A percentile compares a stretch with the other conserved stretches of the same genome.
Conservation (phyloP, 2,113 vertebrate species). For the Eulemur macaco region DNA sequence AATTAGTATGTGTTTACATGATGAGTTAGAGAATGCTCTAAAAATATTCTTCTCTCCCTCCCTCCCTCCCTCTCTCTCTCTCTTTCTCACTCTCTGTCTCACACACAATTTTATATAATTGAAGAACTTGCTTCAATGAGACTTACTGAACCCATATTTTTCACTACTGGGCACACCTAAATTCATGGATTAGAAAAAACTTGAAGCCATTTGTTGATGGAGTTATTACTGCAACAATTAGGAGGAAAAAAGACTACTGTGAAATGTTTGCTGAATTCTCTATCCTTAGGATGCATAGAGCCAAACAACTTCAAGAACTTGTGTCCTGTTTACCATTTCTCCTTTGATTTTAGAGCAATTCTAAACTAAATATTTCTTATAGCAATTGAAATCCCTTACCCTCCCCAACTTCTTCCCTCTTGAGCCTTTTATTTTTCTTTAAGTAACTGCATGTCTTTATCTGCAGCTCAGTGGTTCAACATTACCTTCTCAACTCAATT, state of each 20-base stretch:
- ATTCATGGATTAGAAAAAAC: background rate
- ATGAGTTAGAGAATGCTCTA: background rate
- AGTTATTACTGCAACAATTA: background rate
- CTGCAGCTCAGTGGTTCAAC: background rate
- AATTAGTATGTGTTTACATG: background rate
- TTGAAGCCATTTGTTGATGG: background rate
- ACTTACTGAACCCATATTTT: background rate
- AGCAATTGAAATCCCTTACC: background rate
- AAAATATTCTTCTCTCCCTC: too few species aligned
- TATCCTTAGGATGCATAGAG: background rate
- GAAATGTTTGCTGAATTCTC: background rate
- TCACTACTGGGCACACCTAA: background rate
- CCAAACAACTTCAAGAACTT: background rate
- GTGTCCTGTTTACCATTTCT: background rate
- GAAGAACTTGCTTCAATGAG: background rate
- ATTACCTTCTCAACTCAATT: background rate
- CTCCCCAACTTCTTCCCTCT: background rate
- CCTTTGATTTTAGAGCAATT: slow-evolving; percentile 11
- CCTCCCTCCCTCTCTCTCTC: too few species aligned
- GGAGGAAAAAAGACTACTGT: background rate
- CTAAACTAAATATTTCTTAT: background rate
- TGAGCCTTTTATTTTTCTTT: background rate
- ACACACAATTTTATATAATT: background rate
- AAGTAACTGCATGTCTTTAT: background rate
- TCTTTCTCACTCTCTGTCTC: too few species aligned